Evolutionary conservation across 2,797 vertebrate species (phyloP).

Genomic region (Notolabrus celidotus): DNA sequence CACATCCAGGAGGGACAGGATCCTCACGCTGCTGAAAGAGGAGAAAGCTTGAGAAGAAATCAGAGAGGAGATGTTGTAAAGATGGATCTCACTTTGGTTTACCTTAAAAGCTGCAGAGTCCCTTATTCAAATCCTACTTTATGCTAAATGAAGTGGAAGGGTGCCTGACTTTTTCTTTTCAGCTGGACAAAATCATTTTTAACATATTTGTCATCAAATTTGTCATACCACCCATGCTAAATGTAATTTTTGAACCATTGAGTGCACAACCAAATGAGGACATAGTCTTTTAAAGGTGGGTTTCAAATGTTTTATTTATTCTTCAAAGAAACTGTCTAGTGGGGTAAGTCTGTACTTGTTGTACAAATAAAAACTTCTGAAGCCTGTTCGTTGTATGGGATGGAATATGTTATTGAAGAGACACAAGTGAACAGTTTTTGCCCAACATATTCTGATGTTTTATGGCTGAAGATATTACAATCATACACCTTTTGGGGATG

Average conservation of each 20-base stretch:
- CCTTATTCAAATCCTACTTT: background rate
- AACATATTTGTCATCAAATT: background rate
- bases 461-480: background rate
- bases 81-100: background rate
- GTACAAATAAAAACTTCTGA: slow-evolving; percentile 25
- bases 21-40: slow-evolving; percentile 84
- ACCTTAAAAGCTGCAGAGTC: background rate
- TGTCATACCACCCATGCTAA: background rate
- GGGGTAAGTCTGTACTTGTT: background rate
- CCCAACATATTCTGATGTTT: background rate
- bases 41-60: slow-evolving; percentile 62
- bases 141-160: background rate
- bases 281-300: background rate
- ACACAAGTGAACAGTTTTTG: background rate
- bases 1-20: slow-evolving; percentile 88
- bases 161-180: background rate
- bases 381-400: background rate
- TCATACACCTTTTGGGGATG: background rate
- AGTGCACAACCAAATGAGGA: background rate
- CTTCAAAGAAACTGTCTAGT: background rate
- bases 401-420: background rate
- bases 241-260: background rate
- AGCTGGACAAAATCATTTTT: background rate
- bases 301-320: slow-evolving; percentile 1
- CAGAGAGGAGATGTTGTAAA: background rate